Conservation (phyloP, 2,888 invertebrate species). For the Seira ritae region DNA sequence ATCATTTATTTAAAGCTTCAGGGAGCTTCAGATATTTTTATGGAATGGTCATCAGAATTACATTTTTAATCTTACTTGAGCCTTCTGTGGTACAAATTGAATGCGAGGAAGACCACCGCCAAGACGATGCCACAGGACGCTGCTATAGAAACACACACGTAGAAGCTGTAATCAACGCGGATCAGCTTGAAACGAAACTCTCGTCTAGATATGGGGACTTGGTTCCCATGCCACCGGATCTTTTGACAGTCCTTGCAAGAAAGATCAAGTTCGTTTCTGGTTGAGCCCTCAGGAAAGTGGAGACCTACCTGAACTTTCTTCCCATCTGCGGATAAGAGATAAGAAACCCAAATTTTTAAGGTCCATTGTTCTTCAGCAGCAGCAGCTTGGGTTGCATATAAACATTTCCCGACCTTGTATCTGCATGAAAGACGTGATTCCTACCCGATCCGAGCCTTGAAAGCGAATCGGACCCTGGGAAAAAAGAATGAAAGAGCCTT, state of each 20-base stretch:
- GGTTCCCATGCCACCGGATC: conserved; percentile 85
- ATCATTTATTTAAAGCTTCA: neutral
- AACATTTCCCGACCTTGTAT: conserved; percentile 83
- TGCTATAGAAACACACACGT: conserved; percentile 84
- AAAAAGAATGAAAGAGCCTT: too few relatives aligned
- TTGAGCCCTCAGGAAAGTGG: conserved; percentile 77
- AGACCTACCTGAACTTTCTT: conserved; percentile 84
- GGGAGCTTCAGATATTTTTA: neutral
- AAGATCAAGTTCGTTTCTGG: conserved; percentile 44
- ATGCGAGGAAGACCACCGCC: conserved; percentile 85
- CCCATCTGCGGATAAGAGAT: conserved; percentile 79
- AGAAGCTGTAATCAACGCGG: conserved; percentile 86
- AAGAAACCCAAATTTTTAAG: neutral
- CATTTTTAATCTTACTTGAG: conserved; percentile 80
- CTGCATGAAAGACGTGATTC: conserved; percentile 91
- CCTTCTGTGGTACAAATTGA: conserved; percentile 89
- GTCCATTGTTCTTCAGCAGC: neutral
- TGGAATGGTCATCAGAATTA: neutral
- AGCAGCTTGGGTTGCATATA: neutral
- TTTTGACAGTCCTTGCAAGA: conserved; percentile 82
- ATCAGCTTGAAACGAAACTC: conserved; percentile 85
- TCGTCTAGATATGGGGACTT: conserved; percentile 87
- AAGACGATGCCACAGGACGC: conserved; percentile 86
- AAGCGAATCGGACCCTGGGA: conserved; percentile 91
- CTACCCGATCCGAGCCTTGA: conserved; percentile 90